Base-by-base conservation (phyloP, 2,888 invertebrate species). In the Chymomyza amoena region DNA sequence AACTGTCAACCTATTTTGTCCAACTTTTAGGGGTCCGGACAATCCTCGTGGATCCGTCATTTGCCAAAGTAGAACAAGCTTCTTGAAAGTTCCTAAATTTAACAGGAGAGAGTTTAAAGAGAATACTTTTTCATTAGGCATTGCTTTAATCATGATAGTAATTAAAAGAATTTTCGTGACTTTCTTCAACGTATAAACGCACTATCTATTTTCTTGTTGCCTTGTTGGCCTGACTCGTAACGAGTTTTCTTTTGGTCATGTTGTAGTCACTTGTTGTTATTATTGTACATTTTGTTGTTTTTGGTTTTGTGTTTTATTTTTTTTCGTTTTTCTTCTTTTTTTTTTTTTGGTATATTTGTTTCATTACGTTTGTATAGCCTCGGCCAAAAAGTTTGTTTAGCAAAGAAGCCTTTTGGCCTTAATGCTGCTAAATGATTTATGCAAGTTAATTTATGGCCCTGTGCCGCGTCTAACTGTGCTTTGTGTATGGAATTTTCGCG, bases 391-490 rank as follows among this genome's bases (percentile, higher is more conserved):
- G 69, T 88, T 80, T 72, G 69, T 59, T 45, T 45, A 45, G 39
- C 39, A 45, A 45, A 45, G 39, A 61, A 52, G 18, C 28, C 64
- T 63, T 39, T 62, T 68, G 69, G 73, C 66, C 63, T 73, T 77
- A 76, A 78, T 75, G 76, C 77, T 71, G 68, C 73, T 84, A 82
- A 87, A 90, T 90, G 90, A 90, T 90, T 90, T 90, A 90, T 90
- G 85, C 72, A 75, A 77, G 75, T 76, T 79, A 79, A 82, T 82
- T 82, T 82, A 82, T 80, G 74, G 73, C 75, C 52, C 52, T 16
- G 16, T 45, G 39, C 39, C 39, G 10, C 39, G 13, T 32, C 25
- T 15, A 2, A 36, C 50, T 54, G 18, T 36, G 6, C 64, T 28
- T 10, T n/a, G 16, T 18, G n/a, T 59, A 10, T 56, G 32, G 54